A percentile compares a stretch with the other conserved stretches of the same genome.
These are phyloP conservation scores for Onychomys torridus DNA, from an alignment of 2,797 vertebrate species.

Conservation along the genomic window DNA sequence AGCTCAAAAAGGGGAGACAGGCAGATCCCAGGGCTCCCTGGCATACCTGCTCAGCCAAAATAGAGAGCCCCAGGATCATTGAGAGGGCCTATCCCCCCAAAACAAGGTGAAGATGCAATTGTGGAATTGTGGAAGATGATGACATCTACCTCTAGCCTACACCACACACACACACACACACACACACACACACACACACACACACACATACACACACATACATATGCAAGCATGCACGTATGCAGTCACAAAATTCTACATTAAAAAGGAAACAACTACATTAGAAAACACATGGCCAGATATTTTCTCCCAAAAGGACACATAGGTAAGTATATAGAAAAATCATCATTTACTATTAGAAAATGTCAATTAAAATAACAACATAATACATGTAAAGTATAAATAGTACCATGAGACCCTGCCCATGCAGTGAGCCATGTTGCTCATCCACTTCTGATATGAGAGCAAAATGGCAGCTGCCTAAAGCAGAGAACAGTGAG, in stretches of 20 bases:
- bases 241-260: not conserved
- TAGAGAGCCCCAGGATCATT: not conserved
- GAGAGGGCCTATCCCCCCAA: not conserved
- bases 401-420: not conserved
- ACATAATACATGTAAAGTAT: not conserved
- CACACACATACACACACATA: not conserved
- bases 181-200: accelerated
- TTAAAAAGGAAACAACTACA: not conserved
- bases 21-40: not conserved
- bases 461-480: no score
- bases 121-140: not conserved
- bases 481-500: not conserved
- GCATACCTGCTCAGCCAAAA: not conserved
- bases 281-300: not conserved
- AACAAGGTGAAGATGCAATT: not conserved
- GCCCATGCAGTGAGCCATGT: no score
- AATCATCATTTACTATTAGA: not conserved
- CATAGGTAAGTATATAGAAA: no score
- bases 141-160: not conserved
- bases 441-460: not conserved
- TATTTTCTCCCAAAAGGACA: not conserved
- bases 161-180: not conserved
- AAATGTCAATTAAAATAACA: not conserved
- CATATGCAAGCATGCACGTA: not conserved
- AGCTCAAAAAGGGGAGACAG: not conserved